A percentile compares a stretch with the other conserved stretches of the same genome.
Conservation (phyloP, 2,797 vertebrate species). For the Limnodromus scolopaceus region DNA sequence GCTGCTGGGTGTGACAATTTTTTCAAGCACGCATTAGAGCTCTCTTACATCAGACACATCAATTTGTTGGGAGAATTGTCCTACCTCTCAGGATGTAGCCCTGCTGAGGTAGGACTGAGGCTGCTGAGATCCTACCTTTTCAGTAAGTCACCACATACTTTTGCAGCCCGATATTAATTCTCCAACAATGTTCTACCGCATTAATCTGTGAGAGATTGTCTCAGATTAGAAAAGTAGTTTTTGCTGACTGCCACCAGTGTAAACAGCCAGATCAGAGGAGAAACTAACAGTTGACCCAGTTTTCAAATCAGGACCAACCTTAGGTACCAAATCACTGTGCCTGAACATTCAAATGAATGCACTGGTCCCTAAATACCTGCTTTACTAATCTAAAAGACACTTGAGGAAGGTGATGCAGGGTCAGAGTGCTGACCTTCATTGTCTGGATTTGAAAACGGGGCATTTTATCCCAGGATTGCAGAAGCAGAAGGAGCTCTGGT, state of each 20-base stretch:
- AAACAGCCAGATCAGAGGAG: background rate
- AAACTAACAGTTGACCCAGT: slow-evolving; percentile 47
- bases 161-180: background rate
- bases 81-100: background rate
- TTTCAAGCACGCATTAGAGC: background rate
- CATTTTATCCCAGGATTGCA: background rate
- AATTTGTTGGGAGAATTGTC: background rate
- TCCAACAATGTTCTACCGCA: background rate
- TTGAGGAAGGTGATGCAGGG: background rate
- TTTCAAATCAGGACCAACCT: slow-evolving; percentile 9
- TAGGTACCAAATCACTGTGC: background rate
- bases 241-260: background rate
- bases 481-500: background rate
- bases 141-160: background rate
- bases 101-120: background rate
- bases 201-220: background rate
- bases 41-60: background rate
- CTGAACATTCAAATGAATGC: background rate
- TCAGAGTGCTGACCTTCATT: background rate
- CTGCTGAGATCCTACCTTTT: background rate
- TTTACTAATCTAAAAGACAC: background rate
- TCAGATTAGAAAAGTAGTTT: background rate
- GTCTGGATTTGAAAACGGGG: background rate
- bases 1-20: background rate
- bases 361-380: background rate